Evolutionary conservation across 2,113 vertebrate species (phyloP).

Genomic region (Xiphophorus hellerii): DNA sequence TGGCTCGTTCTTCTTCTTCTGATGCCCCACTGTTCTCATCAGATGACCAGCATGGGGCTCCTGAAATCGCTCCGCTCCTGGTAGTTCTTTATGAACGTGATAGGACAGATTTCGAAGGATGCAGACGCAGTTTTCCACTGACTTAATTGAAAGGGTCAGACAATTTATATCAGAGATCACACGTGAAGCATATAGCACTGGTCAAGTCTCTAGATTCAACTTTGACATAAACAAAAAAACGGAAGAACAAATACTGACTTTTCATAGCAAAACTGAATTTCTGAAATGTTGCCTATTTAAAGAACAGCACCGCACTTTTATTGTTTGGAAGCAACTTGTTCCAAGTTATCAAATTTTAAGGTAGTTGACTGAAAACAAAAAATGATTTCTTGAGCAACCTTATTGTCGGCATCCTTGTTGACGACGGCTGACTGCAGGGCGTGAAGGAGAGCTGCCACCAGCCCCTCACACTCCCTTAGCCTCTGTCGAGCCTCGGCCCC

Average conservation of each 20-base stretch:
- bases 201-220: not conserved
- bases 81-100: constrained; percentile 96
- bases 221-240: not conserved
- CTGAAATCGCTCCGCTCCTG: constrained; percentile 89
- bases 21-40: constrained; percentile 77
- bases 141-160: constrained; percentile 76
- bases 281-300: not conserved
- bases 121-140: constrained; percentile 97
- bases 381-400: constrained; percentile 78
- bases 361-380: not conserved
- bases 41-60: constrained; percentile 80
- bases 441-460: constrained; percentile 94
- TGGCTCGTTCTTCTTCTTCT: constrained; percentile 90
- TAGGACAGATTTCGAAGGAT: constrained; percentile 97
- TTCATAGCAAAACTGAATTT: not conserved
- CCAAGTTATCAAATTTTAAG: not conserved
- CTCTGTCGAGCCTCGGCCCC: constrained; percentile 93
- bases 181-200: not conserved
- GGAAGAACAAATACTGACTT: not conserved
- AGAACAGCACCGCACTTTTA: not conserved
- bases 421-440: constrained; percentile 92
- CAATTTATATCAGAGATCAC: constrained; percentile 7
- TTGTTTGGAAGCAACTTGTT: not conserved
- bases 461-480: constrained; percentile 91
- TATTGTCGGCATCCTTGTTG: constrained; percentile 96